Percentiles rank a stretch among this genome's conserved stretches.
Conservation (phyloP, 2,888 invertebrate genomes). For the Hofmannophila pseudospretella region DNA sequence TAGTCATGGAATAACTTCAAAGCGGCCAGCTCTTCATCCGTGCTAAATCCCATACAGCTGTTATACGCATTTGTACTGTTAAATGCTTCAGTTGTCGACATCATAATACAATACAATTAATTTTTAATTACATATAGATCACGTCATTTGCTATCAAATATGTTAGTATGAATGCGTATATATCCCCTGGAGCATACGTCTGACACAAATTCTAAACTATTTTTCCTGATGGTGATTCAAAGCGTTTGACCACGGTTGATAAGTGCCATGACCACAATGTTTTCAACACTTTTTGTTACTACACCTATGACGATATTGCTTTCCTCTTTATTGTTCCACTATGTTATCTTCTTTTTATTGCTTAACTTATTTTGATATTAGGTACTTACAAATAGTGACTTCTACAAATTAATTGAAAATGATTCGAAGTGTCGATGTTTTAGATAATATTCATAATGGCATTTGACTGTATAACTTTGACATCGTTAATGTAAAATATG, state of each 20-base stretch:
- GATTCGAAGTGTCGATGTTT: too few relatives aligned
- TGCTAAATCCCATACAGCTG: conserved; percentile 21
- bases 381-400: too few relatives aligned
- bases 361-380: conserved; percentile 17
- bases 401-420: too few relatives aligned
- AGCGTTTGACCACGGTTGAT: too few relatives aligned
- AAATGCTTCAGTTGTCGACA: background rate
- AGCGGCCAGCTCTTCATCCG: conserved; percentile 43
- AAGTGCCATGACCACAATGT: too few relatives aligned
- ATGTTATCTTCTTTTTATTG: conserved; percentile 22
- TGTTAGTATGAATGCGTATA: background rate
- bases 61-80: background rate
- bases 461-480: too few relatives aligned
- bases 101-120: conserved; percentile 6
- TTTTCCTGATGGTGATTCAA: conserved; percentile 52
- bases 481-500: too few relatives aligned
- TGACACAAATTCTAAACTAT: conserved; percentile 1
- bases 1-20: conserved; percentile 81
- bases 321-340: conserved; percentile 27
- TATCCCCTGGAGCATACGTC: background rate
- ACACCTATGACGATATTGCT: conserved; percentile 24
- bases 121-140: conserved; percentile 14
- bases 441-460: too few relatives aligned
- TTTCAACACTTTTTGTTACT: background rate
- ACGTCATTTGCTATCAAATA: conserved; percentile 36